These are phyloP conservation scores for Phallusia fumigata DNA, from an alignment of 23 tunicate species.

Conservation along the genomic window DNA sequence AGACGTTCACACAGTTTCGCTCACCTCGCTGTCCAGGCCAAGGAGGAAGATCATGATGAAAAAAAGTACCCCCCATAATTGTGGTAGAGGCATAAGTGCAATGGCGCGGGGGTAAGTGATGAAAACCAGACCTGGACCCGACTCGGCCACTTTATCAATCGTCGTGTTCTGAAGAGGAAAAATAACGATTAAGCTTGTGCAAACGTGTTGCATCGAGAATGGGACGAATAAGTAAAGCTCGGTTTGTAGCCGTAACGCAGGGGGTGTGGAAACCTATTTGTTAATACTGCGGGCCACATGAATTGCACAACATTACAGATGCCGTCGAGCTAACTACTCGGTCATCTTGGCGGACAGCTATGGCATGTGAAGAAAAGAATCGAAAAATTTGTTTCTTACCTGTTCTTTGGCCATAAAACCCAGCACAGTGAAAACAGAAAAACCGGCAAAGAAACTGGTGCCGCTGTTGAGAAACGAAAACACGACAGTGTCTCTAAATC, in stretches of 20 bases:
- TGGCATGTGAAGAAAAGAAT: too few relatives aligned
- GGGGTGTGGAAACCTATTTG: too few relatives aligned
- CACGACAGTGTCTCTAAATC: slow-evolving; percentile 58
- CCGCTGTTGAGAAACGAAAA: slow-evolving; percentile 70
- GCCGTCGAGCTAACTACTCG: too few relatives aligned
- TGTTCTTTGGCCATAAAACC: slow-evolving; percentile 94
- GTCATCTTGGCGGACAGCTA: too few relatives aligned
- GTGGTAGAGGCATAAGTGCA: slow-evolving; percentile 53
- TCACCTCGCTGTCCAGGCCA: slow-evolving; percentile 72
- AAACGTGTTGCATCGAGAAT: too few relatives aligned
- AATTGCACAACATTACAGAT: too few relatives aligned
- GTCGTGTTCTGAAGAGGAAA: slow-evolving; percentile 29
- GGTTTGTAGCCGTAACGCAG: too few relatives aligned
- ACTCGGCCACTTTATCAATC: slow-evolving; percentile 52
- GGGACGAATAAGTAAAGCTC: too few relatives aligned
- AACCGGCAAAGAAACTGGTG: slow-evolving; percentile 87
- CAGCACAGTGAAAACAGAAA: slow-evolving; percentile 74
- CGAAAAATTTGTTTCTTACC: slow-evolving; percentile 45
- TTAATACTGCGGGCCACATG: too few relatives aligned
- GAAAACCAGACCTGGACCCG: slow-evolving; percentile 78
- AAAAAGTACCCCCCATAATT: slow-evolving; percentile 63
- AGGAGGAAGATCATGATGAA: slow-evolving; percentile 68
- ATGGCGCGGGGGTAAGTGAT: slow-evolving; percentile 71
- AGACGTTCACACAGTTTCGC: too few relatives aligned
- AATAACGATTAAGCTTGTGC: too few relatives aligned